Evolutionary conservation across 2,888 invertebrate species (phyloP).

Genomic region (Stenichneumon culpator): DNA sequence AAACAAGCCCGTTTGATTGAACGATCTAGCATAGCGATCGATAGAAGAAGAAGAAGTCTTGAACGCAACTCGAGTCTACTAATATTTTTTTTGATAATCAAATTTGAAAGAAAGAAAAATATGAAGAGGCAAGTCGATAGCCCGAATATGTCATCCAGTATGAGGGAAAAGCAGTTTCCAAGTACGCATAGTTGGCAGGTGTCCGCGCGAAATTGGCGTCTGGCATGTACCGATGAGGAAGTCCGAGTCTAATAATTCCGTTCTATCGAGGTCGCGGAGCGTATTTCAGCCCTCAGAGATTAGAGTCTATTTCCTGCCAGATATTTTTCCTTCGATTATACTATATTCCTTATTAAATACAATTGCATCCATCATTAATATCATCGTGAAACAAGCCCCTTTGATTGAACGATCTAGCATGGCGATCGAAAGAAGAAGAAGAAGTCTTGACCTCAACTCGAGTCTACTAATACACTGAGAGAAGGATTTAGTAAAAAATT

Average conservation of each 20-base stretch:
- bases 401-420: conserved; percentile 61
- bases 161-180: neutral
- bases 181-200: conserved; percentile 24
- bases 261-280: conserved; percentile 41
- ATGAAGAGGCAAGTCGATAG: neutral
- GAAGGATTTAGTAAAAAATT: no score
- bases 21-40: conserved; percentile 47
- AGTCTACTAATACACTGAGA: no score
- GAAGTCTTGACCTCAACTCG: no score
- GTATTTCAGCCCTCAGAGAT: conserved; percentile 51
- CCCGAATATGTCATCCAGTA: neutral
- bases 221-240: conserved; percentile 32
- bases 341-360: conserved; percentile 16
- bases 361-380: conserved; percentile 55
- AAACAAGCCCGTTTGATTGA: conserved; percentile 57
- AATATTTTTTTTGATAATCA: no score
- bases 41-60: neutral
- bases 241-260: conserved; percentile 32
- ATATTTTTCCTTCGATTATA: neutral
- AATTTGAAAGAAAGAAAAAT: no score
- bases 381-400: conserved; percentile 36
- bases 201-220: neutral
- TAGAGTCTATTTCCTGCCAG: no score
- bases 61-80: no score
- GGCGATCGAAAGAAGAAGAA: conserved; percentile 5